These are phyloP conservation scores for Drosophila chauvacae DNA, from an alignment of 1,140 invertebrate genomes.

Conservation along the genomic window DNA sequence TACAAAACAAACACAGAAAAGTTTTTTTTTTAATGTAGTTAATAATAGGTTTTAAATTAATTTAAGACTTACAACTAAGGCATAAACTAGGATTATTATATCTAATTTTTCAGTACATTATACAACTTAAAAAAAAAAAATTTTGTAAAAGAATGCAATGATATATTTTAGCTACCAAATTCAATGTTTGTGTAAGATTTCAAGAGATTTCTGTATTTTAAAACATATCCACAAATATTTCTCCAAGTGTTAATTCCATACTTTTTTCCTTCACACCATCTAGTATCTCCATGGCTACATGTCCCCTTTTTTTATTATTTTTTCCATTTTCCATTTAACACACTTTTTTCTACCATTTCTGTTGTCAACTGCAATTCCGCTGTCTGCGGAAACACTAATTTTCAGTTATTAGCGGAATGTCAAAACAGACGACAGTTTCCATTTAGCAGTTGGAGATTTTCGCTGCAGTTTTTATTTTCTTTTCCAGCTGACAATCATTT, in stretches of 20 bases:
- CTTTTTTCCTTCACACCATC: too few relatives aligned
- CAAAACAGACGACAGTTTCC: constrained; percentile 69
- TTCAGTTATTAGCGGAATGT: constrained; percentile 76
- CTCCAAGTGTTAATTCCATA: background rate
- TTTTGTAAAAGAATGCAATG: too few relatives aligned
- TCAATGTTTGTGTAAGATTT: too few relatives aligned
- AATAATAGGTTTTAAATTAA: background rate
- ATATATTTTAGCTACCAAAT: too few relatives aligned
- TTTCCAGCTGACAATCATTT: constrained; percentile 24
- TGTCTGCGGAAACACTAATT: constrained; percentile 66
- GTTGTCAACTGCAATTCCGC: constrained; percentile 13
- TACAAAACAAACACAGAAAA: background rate
- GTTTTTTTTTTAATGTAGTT: too few relatives aligned
- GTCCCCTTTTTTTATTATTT: constrained; percentile 1
- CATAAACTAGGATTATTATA: background rate
- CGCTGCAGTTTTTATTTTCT: constrained; percentile 8
- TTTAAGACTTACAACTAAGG: background rate
- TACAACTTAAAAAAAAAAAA: too few relatives aligned
- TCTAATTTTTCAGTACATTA: background rate
- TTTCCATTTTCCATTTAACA: constrained; percentile 15
- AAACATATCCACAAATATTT: background rate
- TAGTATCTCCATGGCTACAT: background rate
- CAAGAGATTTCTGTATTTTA: background rate
- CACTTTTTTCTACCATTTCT: constrained; percentile 17
- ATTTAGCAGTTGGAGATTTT: constrained; percentile 41